Conservation (phyloP, 1,140 invertebrate species). For the Drosophila kanapiae region DNA sequence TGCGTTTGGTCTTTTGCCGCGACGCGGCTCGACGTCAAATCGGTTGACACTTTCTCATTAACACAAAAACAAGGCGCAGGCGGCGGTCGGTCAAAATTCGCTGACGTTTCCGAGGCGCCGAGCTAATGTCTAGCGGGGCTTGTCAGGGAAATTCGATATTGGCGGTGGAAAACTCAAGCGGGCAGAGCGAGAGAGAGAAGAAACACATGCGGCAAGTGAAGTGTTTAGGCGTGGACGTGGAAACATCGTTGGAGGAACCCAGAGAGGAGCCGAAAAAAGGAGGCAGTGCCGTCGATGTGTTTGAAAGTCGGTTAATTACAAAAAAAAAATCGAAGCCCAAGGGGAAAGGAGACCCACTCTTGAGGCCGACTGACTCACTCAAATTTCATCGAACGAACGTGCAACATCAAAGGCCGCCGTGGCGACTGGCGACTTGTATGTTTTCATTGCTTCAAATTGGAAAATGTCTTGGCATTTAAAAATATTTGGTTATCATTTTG, state of each 20-base stretch:
- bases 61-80: conserved; percentile 47
- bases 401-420: conserved; percentile 57
- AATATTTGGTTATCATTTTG: conserved; percentile 66
- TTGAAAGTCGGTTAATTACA: conserved; percentile 83
- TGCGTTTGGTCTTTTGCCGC: conserved; percentile 73
- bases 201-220: conserved; percentile 73
- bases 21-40: conserved; percentile 57
- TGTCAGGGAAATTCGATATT: conserved; percentile 19
- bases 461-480: conserved; percentile 58
- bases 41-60: conserved; percentile 80
- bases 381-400: conserved; percentile 54
- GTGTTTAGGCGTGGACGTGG: conserved; percentile 72
- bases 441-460: conserved; percentile 67
- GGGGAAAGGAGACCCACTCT: conserved; percentile 33
- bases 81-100: conserved; percentile 34
- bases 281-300: conserved; percentile 57
- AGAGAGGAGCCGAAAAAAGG: conserved; percentile 27
- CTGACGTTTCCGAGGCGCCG: conserved; percentile 48
- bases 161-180: conserved; percentile 8
- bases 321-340: conserved; percentile 33
- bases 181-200: conserved; percentile 28
- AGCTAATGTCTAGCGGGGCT: conserved; percentile 62
- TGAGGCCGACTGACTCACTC: conserved; percentile 61
- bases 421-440: conserved; percentile 49
- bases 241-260: conserved; percentile 14